Percentiles rank a stretch among this genome's conserved stretches.
Conservation (phyloP, 2,888 invertebrate genomes). For the Acrocyrtus sp. region DNA sequence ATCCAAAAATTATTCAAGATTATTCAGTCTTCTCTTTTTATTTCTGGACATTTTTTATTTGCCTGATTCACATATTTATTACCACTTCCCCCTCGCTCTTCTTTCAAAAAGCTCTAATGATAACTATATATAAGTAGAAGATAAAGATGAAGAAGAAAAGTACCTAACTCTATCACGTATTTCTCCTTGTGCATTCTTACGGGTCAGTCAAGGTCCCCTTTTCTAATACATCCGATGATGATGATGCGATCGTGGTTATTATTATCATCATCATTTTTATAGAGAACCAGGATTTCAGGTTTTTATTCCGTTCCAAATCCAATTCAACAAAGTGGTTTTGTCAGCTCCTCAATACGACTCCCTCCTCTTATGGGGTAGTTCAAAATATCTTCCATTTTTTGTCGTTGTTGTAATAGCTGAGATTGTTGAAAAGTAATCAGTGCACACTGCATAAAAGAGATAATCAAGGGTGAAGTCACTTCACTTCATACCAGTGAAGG, state of each 20-base stretch:
- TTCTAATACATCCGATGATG: no score
- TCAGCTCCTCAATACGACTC: no score
- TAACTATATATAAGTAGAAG: no score
- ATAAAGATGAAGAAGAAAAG: no score
- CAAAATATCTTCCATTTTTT: no score
- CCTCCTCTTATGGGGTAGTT: no score
- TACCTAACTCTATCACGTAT: conserved; percentile 45
- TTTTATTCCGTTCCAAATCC: conserved; percentile 22
- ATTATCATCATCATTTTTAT: no score
- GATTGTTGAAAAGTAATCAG: not conserved
- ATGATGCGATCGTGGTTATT: no score
- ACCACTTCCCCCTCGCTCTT: conserved; percentile 11
- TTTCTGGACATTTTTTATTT: conserved; percentile 16
- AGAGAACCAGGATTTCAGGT: conserved; percentile 43
- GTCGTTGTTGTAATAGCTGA: no score
- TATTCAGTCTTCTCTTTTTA: conserved; percentile 1
- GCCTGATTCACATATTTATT: conserved; percentile 23
- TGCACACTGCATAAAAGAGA: not conserved
- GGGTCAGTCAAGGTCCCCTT: conserved; percentile 44
- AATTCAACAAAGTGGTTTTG: conserved; percentile 37
- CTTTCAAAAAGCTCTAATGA: no score
- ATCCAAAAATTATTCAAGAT: no score
- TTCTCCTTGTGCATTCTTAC: conserved; percentile 2
- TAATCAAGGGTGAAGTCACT: conserved; percentile 7
- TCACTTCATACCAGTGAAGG: conserved; percentile 6